Evolutionary conservation across 2,113 vertebrate genomes (phyloP).

Genomic region (Puntigrus tetrazona): DNA sequence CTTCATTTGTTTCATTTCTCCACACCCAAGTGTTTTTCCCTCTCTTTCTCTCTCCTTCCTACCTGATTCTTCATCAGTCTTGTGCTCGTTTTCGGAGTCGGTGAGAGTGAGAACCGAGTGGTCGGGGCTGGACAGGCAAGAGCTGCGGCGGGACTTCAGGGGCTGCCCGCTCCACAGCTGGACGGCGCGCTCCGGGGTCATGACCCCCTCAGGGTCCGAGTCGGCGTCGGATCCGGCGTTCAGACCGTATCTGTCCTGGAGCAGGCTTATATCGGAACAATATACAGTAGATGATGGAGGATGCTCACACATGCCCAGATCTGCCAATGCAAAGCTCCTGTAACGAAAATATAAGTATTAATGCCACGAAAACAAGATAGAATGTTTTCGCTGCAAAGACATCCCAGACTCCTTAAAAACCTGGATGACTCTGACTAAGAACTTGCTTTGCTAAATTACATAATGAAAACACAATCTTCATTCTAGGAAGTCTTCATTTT

Average conservation of each 20-base stretch:
- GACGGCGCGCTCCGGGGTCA: constrained; percentile 85
- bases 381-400: background rate
- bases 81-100: constrained; percentile 88
- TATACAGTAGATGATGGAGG: constrained; percentile 79
- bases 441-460: background rate
- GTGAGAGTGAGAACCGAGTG: constrained; percentile 88
- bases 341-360: constrained; percentile 51
- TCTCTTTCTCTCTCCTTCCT: constrained; percentile 59
- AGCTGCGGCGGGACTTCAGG: constrained; percentile 82
- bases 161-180: constrained; percentile 80
- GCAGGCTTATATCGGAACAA: constrained; percentile 83
- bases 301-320: constrained; percentile 84
- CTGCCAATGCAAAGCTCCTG: constrained; percentile 85
- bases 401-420: background rate
- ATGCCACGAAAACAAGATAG: background rate
- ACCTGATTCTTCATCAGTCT: constrained; percentile 88
- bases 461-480: background rate
- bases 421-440: background rate
- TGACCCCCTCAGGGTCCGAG: constrained; percentile 83
- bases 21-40: background rate
- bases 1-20: background rate
- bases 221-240: constrained; percentile 81
- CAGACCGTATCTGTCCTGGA: constrained; percentile 81
- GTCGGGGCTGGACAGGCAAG: constrained; percentile 83
- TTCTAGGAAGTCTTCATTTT: constrained; percentile 5